Conservation (phyloP, 2,888 invertebrate species). For the Ptycholaimellus sp. region DNA sequence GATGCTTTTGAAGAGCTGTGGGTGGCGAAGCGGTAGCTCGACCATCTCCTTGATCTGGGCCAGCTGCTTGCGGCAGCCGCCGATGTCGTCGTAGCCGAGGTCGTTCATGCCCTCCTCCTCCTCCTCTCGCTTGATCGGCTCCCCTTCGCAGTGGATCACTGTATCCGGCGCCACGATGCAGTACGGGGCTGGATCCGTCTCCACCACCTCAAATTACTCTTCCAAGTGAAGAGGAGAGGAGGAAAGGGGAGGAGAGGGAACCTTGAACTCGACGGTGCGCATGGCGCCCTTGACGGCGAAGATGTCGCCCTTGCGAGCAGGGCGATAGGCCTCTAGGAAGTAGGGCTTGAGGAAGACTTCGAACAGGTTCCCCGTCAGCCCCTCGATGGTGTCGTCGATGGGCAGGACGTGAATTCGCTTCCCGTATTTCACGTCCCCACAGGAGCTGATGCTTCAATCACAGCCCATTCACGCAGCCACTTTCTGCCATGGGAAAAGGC, state of each 20-base stretch:
- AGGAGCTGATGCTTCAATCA: conserved; percentile 52
- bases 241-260: conserved; percentile 5
- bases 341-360: conserved; percentile 90
- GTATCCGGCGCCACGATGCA: conserved; percentile 98
- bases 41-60: conserved; percentile 99
- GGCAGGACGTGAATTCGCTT: conserved; percentile 90
- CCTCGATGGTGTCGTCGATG: conserved; percentile 94
- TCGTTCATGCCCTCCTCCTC: conserved; percentile 93
- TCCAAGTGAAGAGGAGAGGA: background rate
- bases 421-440: conserved; percentile 90
- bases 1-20: conserved; percentile 89
- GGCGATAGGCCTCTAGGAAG: conserved; percentile 93
- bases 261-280: conserved; percentile 97
- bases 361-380: conserved; percentile 51
- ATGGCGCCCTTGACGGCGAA: conserved; percentile 93
- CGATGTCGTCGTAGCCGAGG: conserved; percentile 96
- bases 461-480: background rate
- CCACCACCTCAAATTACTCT: conserved; percentile 39
- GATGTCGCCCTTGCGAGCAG: conserved; percentile 78
- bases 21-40: conserved; percentile 79
- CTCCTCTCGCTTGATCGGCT: conserved; percentile 82
- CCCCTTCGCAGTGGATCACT: conserved; percentile 96
- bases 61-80: conserved; percentile 85
- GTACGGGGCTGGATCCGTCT: conserved; percentile 88
- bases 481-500: too few relatives aligned